Evolutionary conservation across 2,888 invertebrate genomes (phyloP), one percentile per base, ranked within the genome.

Genomic region (Penaeus monodon): DNA sequence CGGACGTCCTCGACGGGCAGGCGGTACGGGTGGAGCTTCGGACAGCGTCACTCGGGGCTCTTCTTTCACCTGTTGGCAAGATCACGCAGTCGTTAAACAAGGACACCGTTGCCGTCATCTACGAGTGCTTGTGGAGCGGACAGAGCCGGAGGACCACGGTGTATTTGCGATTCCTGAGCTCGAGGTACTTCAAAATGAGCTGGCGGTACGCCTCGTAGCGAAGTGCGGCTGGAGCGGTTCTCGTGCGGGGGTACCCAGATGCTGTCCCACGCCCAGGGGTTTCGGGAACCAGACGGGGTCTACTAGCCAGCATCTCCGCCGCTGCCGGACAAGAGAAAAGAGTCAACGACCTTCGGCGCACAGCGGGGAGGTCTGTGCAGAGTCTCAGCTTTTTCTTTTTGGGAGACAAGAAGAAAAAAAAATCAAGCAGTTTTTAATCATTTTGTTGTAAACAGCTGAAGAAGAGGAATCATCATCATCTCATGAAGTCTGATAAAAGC

Each of bases 11-110:
- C 89, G 68, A 84, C 82, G 27, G 86, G 88, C n/a, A 89, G 86
- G 63, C 86, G 88, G 85, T 84, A 89, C 44, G 89, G 89, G 68
- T 89, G 89, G 77, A 83, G 76, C 84, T 70, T 73, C 89, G 84
- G n/a, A 85, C 29, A 84, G 44, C 38, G 89, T 84, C 57, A 33
- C 68, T n/a, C 68, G 65, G 29, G 79, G 79, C 63, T 78, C 78
- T 57, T 57, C 29, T 29, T 57, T 29, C 63, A 77, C 73, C 85
- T 85, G 85, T 63, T 33, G 85, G 74, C 73, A 73, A 85, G 85
- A 85, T 63, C 79, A 85, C 70, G 73, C 79, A 84, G 57, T 68
- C 57, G 68, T 65, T 78, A 66, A 77, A 49, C 79, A 70, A 57
- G 44, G 38, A 49, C 66, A 57, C 78, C 57, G 27, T 38, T 49